Percentiles rank a stretch among this genome's conserved stretches.
Evolutionary conservation across 2,113 vertebrate genomes (phyloP).

Genomic region (Lethenteron reissneri): DNA sequence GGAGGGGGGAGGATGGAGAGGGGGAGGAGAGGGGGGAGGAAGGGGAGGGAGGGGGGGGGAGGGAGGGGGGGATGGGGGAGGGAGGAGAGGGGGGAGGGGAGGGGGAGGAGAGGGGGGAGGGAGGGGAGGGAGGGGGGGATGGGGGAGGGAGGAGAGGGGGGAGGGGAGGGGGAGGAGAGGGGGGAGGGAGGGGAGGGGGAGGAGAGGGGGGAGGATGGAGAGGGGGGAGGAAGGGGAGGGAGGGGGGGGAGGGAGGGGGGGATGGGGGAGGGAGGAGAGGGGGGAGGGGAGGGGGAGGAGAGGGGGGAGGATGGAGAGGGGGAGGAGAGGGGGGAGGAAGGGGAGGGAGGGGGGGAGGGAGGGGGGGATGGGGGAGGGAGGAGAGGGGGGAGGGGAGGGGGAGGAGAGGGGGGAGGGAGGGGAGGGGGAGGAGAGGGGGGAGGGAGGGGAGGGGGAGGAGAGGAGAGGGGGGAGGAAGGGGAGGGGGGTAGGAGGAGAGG

Average conservation of each 20-base stretch:
- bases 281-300: conserved; percentile 19
- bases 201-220: background rate
- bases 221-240: conserved; percentile 8
- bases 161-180: conserved; percentile 34
- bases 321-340: conserved; percentile 32
- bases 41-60: conserved; percentile 17
- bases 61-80: conserved; percentile 21
- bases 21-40: conserved; percentile 5
- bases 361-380: background rate
- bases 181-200: conserved; percentile 19
- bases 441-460: conserved; percentile 32
- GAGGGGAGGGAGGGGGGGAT: background rate
- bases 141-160: conserved; percentile 18
- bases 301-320: conserved; percentile 23
- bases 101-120: background rate
- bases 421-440: conserved; percentile 22
- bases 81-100: conserved; percentile 29
- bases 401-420: conserved; percentile 14
- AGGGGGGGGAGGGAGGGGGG: conserved; percentile 11
- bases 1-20: too few species aligned
- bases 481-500: conserved; percentile 8
- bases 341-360: conserved; percentile 10
- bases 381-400: background rate
- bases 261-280: background rate
- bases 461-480: conserved; percentile 28